phyloP scores from a whole-genome alignment of 2,888 invertebrate species.

The Campoplex capitator region DNA sequence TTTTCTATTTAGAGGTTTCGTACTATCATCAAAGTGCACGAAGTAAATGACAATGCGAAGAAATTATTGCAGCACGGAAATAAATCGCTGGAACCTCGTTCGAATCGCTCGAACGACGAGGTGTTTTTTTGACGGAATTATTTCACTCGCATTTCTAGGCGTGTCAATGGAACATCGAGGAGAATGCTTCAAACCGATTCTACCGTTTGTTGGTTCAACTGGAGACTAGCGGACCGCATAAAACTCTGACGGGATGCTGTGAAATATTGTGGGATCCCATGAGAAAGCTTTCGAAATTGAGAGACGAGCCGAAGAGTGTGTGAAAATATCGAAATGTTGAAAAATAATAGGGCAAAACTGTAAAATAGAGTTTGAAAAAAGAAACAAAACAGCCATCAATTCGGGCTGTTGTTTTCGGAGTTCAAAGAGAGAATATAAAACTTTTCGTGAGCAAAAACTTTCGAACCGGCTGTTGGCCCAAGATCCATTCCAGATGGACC shows the following conservation, averaged over 20 bases:
- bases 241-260: conserved; percentile 19
- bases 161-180: conserved; percentile 36
- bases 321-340: neutral
- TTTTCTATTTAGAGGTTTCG: neutral
- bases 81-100: neutral
- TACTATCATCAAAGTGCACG: neutral
- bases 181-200: conserved; percentile 23
- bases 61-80: neutral
- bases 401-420: neutral
- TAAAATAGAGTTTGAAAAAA: neutral
- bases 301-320: neutral
- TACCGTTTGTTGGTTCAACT: neutral
- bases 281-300: neutral
- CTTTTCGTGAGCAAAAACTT: conserved; percentile 56
- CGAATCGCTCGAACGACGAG: neutral
- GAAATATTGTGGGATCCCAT: neutral
- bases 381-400: neutral
- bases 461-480: conserved; percentile 49
- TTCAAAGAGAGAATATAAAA: neutral
- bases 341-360: neutral
- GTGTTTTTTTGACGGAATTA: conserved; percentile 12
- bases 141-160: conserved; percentile 34
- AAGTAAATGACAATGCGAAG: neutral
- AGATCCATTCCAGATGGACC: conserved; percentile 67
- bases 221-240: neutral